Evolutionary conservation across 1,140 invertebrate genomes (phyloP), one percentile per base, ranked within the genome.

Genomic region (Polypedilum pembai): DNA sequence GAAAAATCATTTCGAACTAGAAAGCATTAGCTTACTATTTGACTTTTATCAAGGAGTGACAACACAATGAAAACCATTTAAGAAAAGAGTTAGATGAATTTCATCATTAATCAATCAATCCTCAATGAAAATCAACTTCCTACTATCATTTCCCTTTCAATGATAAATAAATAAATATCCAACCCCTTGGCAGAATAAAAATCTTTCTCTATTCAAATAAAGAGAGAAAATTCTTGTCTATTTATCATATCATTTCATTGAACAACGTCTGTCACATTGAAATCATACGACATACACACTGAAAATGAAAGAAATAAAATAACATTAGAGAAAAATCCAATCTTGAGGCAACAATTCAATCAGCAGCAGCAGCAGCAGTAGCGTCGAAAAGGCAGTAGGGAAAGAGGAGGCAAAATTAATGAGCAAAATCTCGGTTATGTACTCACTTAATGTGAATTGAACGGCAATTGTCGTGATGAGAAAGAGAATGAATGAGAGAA

Each of bases 321-420:
- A 69, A 8, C 20, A 69, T 69, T 69, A 69, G 65, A 69, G 18
- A 18, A 69, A 18, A 69, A 69, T 69, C 18, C 5, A 69, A 69
- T 69, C 65, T 33, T 69, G 10, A 69, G 65, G 65, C n/a, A 69
- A 69, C 7, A 21, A 69, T 69, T 69, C 17, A 69, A 69, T 69
- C 65, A 69, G n/a, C 15, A 20, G 17, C 15, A 69, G 65, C 65
- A 69, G 20, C 65, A 69, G n/a, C 15, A 20, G 17, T 3, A 69
- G 65, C 65, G 8, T 21, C 65, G 65, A 56, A 56, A 56, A 56
- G 45, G 45, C 45, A n/a, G 45, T 3, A 56, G 45, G 45, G n/a
- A 56, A 56, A 56, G n/a, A 56, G 12, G 12, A 56, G 45, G 45
- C 45, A 56, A 56, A 56, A 56, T 56, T 56, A 56, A 56, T 56